A percentile compares a stretch with the other conserved stretches of the same genome.
Conservation (phyloP, 2,888 invertebrate genomes). For the Andrena bicolor region DNA sequence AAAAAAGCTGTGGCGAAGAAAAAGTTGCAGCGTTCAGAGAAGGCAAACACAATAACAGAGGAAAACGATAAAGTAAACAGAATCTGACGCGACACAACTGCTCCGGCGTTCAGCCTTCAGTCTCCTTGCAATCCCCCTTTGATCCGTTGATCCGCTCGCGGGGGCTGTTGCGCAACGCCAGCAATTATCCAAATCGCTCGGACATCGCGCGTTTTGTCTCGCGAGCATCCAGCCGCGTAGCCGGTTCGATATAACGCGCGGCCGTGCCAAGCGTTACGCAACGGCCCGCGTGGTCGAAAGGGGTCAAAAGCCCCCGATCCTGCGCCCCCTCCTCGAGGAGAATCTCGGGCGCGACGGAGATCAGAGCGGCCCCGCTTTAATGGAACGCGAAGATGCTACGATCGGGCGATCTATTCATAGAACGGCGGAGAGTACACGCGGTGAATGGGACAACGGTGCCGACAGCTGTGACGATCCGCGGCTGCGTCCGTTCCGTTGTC, state of each 20-base stretch:
- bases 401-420: slow-evolving; percentile 70
- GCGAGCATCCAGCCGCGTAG: slow-evolving; percentile 1
- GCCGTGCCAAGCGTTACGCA: slow-evolving; percentile 61
- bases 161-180: slow-evolving; percentile 25
- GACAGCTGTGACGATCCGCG: slow-evolving; percentile 71
- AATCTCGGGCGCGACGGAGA: slow-evolving; percentile 42
- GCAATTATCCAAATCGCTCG: slow-evolving; percentile 30
- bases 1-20: too few species aligned
- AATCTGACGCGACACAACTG: too few species aligned
- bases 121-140: not conserved
- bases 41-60: too few species aligned
- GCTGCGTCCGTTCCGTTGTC: slow-evolving; percentile 27
- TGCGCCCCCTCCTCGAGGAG: slow-evolving; percentile 42
- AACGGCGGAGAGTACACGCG: slow-evolving; percentile 59
- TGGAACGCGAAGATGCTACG: slow-evolving; percentile 58
- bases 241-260: slow-evolving; percentile 42
- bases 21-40: too few species aligned
- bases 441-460: slow-evolving; percentile 76
- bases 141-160: slow-evolving; percentile 1
- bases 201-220: slow-evolving; percentile 25
- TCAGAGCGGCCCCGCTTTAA: slow-evolving; percentile 53
- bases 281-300: slow-evolving; percentile 43
- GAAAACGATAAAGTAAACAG: too few species aligned
- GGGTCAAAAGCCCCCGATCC: slow-evolving; percentile 62
- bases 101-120: too few species aligned